Evolutionary conservation across 2,113 vertebrate genomes (phyloP), one percentile per base, ranked within the genome.

Genomic region (Hippocampus guttulatus): DNA sequence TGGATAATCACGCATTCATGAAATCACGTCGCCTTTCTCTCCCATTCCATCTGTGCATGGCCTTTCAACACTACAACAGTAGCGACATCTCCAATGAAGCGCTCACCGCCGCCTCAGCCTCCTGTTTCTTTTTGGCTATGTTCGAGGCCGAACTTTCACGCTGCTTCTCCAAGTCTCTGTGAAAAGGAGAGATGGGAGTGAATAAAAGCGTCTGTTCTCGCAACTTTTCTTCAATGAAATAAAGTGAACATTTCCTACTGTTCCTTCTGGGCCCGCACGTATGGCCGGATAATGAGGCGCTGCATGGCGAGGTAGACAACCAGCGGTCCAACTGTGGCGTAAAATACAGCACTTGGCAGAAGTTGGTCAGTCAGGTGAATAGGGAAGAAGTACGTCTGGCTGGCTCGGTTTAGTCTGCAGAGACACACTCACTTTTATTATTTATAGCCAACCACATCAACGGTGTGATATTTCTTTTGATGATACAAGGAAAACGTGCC

Each of bases 341-440:
- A 99, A 92, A 99, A 98, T 11, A 99, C 91, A 0, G 96, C 96
- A 0, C 97, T 99, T 67, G 97, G 97, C 64, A 98, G 93, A 33
- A 98, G 94, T 88, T 98, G 96, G 78, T 98, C 97, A n/a, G 97
- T 98, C 88, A 99, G 81, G 78, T 98, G 96, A 68, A 98, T 91
- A 0, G 97, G 96, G 87, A 98, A 98, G 92, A 97, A 95, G 90
- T 98, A 98, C 0, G 96, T 98, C 94, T 99, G 97, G 84, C 96
- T 99, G 78, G 97, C 97, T 82, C 97, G 89, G 88, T 98, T 98
- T 68, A 99, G 87, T 81, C 97, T 99, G 87, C 18, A 75, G 69
- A 70, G 9, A 66, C 11, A 78, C 61, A 82, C 33, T 23, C 27
- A 54, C 40, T 9, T 43, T 12, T 18, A 43, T 69, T 66, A 61